Evolutionary conservation across 2,113 vertebrate species (phyloP).

Genomic region (Panthera tigris): DNA sequence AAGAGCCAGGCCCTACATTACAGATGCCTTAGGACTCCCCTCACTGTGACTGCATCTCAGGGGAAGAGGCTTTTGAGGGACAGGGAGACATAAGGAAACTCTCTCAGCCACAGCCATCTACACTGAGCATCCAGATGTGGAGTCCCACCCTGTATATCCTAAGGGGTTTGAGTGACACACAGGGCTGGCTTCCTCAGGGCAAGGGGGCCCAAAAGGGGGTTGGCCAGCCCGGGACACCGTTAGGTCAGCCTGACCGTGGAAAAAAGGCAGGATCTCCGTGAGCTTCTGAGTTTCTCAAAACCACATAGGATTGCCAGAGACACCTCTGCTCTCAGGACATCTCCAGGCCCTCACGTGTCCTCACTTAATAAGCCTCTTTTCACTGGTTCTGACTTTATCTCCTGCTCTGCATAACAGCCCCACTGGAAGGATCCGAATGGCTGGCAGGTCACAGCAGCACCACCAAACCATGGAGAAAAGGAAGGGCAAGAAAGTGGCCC

Average conservation of each 20-base stretch:
- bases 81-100: not conserved
- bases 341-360: not conserved
- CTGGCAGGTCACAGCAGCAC: not conserved
- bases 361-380: not conserved
- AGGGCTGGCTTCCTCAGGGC: not conserved
- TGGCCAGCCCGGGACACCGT: rapidly evolving
- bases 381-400: not conserved
- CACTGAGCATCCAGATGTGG: not conserved
- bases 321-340: not conserved
- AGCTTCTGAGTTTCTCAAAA: not conserved
- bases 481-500: not conserved
- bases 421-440: not conserved
- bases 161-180: not conserved
- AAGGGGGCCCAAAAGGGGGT: not conserved
- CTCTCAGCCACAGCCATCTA: not conserved
- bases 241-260: not conserved
- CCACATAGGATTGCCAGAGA: not conserved
- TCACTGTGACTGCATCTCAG: not conserved
- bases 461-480: not conserved
- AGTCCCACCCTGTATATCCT: not conserved
- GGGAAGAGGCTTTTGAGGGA: not conserved
- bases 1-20: not conserved
- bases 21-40: not conserved
- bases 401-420: not conserved
- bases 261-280: not conserved